These are phyloP conservation scores for Euura lappo DNA, from an alignment of 1,140 invertebrate genomes.

Conservation along the genomic window DNA sequence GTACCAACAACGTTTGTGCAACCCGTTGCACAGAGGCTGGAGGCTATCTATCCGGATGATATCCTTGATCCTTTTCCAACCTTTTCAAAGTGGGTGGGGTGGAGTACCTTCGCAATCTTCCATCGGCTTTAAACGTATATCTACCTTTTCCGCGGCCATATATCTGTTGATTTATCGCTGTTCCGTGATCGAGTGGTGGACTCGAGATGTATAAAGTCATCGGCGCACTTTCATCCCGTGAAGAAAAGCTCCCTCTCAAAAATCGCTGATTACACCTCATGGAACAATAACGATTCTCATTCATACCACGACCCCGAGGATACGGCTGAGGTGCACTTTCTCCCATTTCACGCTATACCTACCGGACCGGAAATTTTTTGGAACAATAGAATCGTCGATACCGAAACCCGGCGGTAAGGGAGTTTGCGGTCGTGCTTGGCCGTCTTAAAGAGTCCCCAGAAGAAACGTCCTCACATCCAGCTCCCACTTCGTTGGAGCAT, in stretches of 20 bases:
- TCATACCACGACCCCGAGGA: neutral
- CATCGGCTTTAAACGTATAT: no score
- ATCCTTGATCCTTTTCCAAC: constrained; percentile 30
- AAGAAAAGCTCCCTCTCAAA: no score
- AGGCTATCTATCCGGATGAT: constrained; percentile 25
- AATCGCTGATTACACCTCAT: neutral
- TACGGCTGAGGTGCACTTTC: neutral
- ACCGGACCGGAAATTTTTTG: constrained; percentile 26
- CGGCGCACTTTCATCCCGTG: no score
- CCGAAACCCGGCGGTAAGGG: neutral
- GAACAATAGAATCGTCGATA: constrained; percentile 40
- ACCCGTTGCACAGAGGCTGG: constrained; percentile 18
- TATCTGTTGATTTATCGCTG: no score
- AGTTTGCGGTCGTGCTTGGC: constrained; percentile 22
- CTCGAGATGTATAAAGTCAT: no score
- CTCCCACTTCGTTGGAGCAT: neutral
- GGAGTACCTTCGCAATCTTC: no score
- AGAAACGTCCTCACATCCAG: neutral
- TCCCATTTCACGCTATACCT: neutral
- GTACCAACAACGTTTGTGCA: constrained; percentile 27
- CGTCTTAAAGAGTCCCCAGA: constrained; percentile 20
- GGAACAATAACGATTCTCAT: neutral
- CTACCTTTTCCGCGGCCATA: no score
- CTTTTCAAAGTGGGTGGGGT: neutral
- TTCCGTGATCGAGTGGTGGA: no score